These are phyloP conservation scores for Cylas formicarius DNA, from an alignment of 1,140 invertebrate genomes.

Conservation along the genomic window DNA sequence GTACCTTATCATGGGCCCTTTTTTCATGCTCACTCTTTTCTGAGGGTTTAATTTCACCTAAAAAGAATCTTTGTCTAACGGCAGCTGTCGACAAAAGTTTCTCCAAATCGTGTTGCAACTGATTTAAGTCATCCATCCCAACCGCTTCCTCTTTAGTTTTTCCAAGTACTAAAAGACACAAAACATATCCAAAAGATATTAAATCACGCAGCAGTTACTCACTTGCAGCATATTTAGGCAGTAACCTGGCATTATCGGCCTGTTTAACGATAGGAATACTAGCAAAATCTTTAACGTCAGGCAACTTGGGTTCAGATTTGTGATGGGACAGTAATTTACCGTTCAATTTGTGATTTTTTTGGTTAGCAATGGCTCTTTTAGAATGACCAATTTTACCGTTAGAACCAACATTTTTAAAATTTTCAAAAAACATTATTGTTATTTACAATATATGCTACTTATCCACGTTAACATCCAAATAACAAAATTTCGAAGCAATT, in stretches of 20 bases:
- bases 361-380: too few species aligned
- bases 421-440: too few species aligned
- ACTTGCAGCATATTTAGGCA: conserved; percentile 49
- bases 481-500: too few species aligned
- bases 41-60: too few species aligned
- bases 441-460: too few species aligned
- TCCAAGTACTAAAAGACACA: conserved; percentile 45
- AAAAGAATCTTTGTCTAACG: conserved; percentile 65
- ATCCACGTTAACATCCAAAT: too few species aligned
- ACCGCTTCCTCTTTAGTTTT: conserved; percentile 56
- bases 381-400: too few species aligned
- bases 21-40: conserved; percentile 62
- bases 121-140: conserved; percentile 68
- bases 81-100: conserved; percentile 74
- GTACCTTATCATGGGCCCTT: conserved; percentile 44
- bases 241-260: conserved; percentile 46
- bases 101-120: conserved; percentile 82
- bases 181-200: conserved; percentile 1
- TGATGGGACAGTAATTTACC: background rate
- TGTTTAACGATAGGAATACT: conserved; percentile 33
- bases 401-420: too few species aligned
- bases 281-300: conserved; percentile 22
- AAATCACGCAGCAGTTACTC: conserved; percentile 11
- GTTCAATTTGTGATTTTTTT: too few species aligned
- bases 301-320: conserved; percentile 8